These are phyloP conservation scores for Ectobius pallidus DNA, from an alignment of 2,888 invertebrate species.

Conservation along the genomic window DNA sequence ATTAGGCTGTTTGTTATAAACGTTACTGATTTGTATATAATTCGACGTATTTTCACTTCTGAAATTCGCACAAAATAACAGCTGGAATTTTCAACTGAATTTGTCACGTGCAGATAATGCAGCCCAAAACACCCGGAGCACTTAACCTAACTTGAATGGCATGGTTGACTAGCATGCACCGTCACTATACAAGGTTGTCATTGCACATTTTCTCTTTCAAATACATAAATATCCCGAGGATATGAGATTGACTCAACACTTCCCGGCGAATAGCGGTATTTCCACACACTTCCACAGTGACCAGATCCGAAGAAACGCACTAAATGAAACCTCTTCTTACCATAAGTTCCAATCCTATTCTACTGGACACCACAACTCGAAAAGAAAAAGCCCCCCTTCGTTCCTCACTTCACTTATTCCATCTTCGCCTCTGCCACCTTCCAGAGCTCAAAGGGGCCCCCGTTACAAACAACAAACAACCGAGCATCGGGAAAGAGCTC, in stretches of 20 bases:
- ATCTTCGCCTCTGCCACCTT: slow-evolving; percentile 2
- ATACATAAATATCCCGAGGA: background rate
- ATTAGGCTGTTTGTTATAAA: no score
- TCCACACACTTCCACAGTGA: background rate
- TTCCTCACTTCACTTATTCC: background rate
- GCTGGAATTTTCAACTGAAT: background rate
- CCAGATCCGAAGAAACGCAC: background rate
- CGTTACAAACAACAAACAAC: slow-evolving; percentile 23
- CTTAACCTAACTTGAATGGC: background rate
- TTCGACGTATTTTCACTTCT: no score
- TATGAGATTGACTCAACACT: background rate
- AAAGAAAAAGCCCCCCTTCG: background rate
- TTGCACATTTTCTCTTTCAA: background rate
- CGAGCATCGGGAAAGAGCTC: slow-evolving; percentile 11
- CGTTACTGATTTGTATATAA: no score
- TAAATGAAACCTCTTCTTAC: background rate
- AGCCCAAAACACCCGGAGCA: background rate
- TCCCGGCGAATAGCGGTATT: no score
- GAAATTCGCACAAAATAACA: no score
- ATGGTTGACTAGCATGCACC: background rate
- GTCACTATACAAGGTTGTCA: background rate
- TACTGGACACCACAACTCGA: background rate
- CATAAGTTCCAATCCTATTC: background rate
- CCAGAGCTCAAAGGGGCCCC: slow-evolving; percentile 14
- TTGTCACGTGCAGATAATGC: no score